Conservation (phyloP, 2,797 vertebrate genomes). For the Cuniculus paca region DNA sequence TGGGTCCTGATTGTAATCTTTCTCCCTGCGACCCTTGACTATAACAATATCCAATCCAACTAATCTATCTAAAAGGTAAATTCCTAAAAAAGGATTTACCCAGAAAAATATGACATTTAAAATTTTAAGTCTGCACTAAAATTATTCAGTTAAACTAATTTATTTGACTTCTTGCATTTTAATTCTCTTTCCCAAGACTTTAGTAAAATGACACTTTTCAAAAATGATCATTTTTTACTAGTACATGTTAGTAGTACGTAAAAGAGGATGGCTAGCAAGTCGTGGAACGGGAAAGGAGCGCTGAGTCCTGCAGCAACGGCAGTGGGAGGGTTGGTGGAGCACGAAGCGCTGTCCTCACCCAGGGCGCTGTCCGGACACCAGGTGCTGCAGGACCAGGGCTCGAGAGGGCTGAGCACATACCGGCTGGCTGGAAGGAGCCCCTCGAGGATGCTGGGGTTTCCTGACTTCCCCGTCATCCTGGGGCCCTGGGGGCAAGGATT, state of each 20-base stretch:
- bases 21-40: no score
- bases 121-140: neutral
- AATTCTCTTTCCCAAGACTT: neutral
- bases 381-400: neutral
- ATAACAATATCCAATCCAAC: neutral
- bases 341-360: neutral
- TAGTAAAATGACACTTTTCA: neutral
- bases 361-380: no score
- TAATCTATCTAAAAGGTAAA: neutral
- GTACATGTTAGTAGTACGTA: neutral
- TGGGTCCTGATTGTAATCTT: no score
- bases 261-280: neutral
- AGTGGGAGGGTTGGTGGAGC: neutral
- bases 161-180: neutral
- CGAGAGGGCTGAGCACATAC: rapidly evolving
- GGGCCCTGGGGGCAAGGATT: neutral
- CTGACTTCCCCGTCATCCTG: neutral
- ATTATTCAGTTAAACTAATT: neutral
- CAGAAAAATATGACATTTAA: conserved; percentile 1
- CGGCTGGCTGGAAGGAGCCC: neutral
- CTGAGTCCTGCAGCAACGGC: neutral
- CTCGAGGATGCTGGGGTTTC: neutral
- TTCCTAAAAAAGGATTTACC: neutral
- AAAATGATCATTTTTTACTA: neutral
- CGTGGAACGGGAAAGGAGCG: neutral